These are phyloP conservation scores for Dreissena rostriformis DNA, from an alignment of 1,140 invertebrate genomes.

Conservation along the genomic window DNA sequence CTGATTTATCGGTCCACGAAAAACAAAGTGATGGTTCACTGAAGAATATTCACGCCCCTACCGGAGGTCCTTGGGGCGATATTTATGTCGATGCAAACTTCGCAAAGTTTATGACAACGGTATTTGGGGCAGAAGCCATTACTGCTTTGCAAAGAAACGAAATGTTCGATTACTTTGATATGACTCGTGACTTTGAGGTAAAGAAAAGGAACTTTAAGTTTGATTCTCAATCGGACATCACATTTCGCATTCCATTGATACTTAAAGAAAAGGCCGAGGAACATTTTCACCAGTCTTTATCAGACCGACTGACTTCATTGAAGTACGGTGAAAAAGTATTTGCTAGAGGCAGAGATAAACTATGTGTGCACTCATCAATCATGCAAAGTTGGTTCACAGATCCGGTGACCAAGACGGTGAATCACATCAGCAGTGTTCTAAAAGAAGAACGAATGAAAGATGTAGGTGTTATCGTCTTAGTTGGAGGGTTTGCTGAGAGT, in stretches of 20 bases:
- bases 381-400: neutral
- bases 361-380: neutral
- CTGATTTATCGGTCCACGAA: slow-evolving; percentile 53
- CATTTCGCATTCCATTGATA: slow-evolving; percentile 7
- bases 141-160: slow-evolving; percentile 30
- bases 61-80: slow-evolving; percentile 51
- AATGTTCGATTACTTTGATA: slow-evolving; percentile 35
- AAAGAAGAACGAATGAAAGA: neutral
- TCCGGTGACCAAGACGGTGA: neutral
- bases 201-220: slow-evolving; percentile 36
- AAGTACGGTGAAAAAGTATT: neutral
- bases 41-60: slow-evolving; percentile 47
- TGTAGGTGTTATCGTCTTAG: neutral
- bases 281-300: neutral
- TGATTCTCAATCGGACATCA: slow-evolving; percentile 10
- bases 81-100: slow-evolving; percentile 53
- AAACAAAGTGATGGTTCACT: slow-evolving; percentile 16
- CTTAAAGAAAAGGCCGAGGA: slow-evolving; percentile 1
- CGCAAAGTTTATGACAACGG: slow-evolving; percentile 9
- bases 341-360: neutral
- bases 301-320: neutral
- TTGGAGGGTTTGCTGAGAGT: slow-evolving; percentile 7
- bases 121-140: slow-evolving; percentile 39
- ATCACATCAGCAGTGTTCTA: neutral
- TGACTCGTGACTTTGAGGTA: slow-evolving; percentile 50